phyloP scores from a whole-genome alignment of 2,797 vertebrate genomes.

The Cebuella pygmaea region DNA sequence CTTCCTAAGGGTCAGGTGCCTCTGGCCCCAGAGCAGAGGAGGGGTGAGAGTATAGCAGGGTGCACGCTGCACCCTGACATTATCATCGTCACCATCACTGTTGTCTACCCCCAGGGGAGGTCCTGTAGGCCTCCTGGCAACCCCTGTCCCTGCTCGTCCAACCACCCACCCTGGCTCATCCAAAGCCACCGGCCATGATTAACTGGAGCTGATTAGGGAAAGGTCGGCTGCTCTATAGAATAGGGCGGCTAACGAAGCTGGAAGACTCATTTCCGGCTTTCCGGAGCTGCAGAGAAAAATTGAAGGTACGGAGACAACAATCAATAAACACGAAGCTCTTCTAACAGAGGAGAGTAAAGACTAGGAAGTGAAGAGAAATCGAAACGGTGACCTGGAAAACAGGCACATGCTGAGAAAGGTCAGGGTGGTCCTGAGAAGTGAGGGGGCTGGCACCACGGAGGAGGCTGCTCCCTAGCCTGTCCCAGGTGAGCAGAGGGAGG shows the following conservation, averaged over 20 bases:
- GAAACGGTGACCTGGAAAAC: constrained; percentile 50
- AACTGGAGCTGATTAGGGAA: neutral
- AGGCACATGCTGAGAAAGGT: neutral
- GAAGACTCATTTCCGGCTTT: constrained; percentile 58
- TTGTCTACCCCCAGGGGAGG: neutral
- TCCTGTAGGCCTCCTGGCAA: neutral
- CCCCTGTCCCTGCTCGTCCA: neutral
- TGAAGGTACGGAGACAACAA: constrained; percentile 60
- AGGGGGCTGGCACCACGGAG: neutral
- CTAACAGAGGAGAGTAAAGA: constrained; percentile 49
- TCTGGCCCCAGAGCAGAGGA: neutral
- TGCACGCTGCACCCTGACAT: neutral
- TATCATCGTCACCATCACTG: accelerated
- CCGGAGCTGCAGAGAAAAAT: constrained; percentile 54
- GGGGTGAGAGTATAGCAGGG: neutral
- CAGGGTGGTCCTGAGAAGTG: neutral
- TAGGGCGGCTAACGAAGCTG: neutral
- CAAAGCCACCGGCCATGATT: neutral
- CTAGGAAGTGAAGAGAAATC: constrained; percentile 54
- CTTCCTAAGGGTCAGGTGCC: neutral
- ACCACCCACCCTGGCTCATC: neutral
- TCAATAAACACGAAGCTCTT: constrained; percentile 33
- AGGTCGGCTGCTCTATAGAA: neutral
- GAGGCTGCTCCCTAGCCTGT: neutral
- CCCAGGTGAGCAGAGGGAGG: neutral